phyloP scores from a whole-genome alignment of 2,797 vertebrate genomes.

The Gallinago nigripennis region DNA sequence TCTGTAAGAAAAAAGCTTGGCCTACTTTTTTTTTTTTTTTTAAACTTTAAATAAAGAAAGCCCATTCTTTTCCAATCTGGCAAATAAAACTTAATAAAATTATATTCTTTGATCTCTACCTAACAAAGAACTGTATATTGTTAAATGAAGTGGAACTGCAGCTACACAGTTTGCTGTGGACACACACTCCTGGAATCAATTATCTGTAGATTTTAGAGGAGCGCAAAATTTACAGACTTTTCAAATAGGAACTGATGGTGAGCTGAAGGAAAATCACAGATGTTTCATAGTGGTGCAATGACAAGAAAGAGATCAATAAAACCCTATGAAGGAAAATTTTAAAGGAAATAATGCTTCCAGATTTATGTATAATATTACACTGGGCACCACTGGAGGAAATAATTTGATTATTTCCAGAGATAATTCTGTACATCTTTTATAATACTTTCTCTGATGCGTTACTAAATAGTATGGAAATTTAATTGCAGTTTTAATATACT shows the following conservation, averaged over 20 bases:
- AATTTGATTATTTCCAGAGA: slow-evolving; percentile 48
- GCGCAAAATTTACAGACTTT: slow-evolving; percentile 69
- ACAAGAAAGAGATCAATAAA: slow-evolving; percentile 69
- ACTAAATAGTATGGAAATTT: not conserved
- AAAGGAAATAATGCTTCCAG: slow-evolving; percentile 63
- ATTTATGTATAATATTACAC: slow-evolving; percentile 53
- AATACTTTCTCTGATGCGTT: slow-evolving; percentile 12
- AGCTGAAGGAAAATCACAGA: slow-evolving; percentile 65
- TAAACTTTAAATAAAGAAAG: not conserved
- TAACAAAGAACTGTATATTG: slow-evolving; percentile 61
- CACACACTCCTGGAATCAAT: slow-evolving; percentile 69
- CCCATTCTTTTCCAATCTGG: slow-evolving; percentile 35
- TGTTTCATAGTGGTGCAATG: slow-evolving; percentile 62
- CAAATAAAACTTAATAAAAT: slow-evolving; percentile 66
- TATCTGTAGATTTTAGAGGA: slow-evolving; percentile 66
- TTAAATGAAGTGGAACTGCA: slow-evolving; percentile 62
- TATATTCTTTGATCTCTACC: slow-evolving; percentile 64
- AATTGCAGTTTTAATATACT: not conserved
- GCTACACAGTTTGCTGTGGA: slow-evolving; percentile 62
- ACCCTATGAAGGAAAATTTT: slow-evolving; percentile 44
- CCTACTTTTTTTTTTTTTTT: not conserved
- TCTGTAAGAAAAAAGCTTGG: not conserved
- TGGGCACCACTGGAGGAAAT: slow-evolving; percentile 21
- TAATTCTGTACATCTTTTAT: slow-evolving; percentile 18
- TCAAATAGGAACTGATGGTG: slow-evolving; percentile 56